These are phyloP conservation scores for Caenorhabditis parvicauda DNA, from an alignment of 2,888 invertebrate genomes.

Conservation along the genomic window DNA sequence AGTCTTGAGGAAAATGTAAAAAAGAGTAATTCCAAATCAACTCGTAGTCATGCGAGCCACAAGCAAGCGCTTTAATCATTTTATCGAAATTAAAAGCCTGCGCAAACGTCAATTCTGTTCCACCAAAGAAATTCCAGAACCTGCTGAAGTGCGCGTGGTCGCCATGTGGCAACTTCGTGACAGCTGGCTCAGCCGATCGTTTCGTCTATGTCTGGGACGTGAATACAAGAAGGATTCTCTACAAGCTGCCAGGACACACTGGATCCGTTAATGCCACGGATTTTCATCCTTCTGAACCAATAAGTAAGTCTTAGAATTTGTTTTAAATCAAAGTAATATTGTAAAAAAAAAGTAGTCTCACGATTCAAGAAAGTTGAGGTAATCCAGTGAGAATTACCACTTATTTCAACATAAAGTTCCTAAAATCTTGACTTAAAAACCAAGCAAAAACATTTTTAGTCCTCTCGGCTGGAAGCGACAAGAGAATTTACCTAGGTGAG, in stretches of 20 bases:
- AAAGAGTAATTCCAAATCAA: too few species aligned
- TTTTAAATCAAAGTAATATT: background rate
- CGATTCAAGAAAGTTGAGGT: background rate
- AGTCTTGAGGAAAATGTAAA: too few species aligned
- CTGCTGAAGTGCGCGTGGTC: conserved; percentile 89
- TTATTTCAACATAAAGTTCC: background rate
- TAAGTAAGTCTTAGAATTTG: conserved; percentile 68
- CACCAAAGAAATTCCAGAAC: conserved; percentile 72
- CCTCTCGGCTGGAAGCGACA: conserved; percentile 90
- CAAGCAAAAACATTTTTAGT: conserved; percentile 68
- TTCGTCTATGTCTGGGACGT: conserved; percentile 97
- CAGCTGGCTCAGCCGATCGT: conserved; percentile 85
- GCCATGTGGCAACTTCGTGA: conserved; percentile 83
- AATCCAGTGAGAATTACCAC: background rate
- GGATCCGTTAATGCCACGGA: conserved; percentile 93
- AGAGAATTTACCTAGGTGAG: conserved; percentile 91
- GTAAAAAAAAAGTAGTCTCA: background rate
- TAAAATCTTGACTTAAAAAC: conserved; percentile 3
- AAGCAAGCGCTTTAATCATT: too few species aligned
- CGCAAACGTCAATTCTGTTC: background rate
- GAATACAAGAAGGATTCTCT: conserved; percentile 82
- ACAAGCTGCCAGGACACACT: conserved; percentile 95
- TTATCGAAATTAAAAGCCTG: background rate
- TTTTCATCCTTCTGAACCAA: conserved; percentile 89
- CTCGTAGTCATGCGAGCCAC: too few species aligned